Base-by-base conservation (phyloP, 2,888 invertebrate genomes). In the Rhamnusium bicolor region DNA sequence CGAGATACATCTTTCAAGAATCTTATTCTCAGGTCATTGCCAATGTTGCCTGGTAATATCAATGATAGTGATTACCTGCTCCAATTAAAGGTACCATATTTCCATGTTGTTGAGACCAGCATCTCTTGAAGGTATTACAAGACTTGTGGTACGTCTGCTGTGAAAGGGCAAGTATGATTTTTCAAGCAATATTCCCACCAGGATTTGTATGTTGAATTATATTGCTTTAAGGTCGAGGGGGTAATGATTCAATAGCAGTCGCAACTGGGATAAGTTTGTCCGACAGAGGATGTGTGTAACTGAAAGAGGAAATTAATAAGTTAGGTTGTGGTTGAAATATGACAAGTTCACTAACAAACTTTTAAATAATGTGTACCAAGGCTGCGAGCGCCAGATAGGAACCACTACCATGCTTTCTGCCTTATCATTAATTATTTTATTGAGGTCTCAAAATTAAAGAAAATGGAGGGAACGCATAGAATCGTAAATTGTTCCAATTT, bases 401-500 rank as follows among this genome's bases (percentile, higher is more conserved):
- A 3, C 54, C 12, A 72, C 60, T 10, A 75, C 46, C 3, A 74
- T 72, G 1, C 63, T 69, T 21, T 46, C 61, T 18, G 69, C 75
- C 47, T 72, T 29, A 21, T 84, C 82, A 79, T 81, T 76, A 7
- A 71, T 73, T 47, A 86, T 84, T 74, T 86, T 85, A 66, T 76
- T 69, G n/a, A 86, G 58, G 2, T 73, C 70, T 72, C 24, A 83
- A 66, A 24, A 85, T 77, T 8, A 83, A 21, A 2, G 78, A 76
- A 73, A 85, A 85, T 0, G 84, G 74, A 6, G 74, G 70, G 40
- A 75, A 77, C 0, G 72, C 77, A 58, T 75, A 76, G 19, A 77
- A 73, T 32, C 27, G 16, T 27, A 61, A 53, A 6, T 70, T 27
- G 1, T 21, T 49, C 79, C 78, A 72, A 72, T 47, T 32, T 61